Evolutionary conservation across 2,888 invertebrate species (phyloP).

Genomic region (Tipula helvola): DNA sequence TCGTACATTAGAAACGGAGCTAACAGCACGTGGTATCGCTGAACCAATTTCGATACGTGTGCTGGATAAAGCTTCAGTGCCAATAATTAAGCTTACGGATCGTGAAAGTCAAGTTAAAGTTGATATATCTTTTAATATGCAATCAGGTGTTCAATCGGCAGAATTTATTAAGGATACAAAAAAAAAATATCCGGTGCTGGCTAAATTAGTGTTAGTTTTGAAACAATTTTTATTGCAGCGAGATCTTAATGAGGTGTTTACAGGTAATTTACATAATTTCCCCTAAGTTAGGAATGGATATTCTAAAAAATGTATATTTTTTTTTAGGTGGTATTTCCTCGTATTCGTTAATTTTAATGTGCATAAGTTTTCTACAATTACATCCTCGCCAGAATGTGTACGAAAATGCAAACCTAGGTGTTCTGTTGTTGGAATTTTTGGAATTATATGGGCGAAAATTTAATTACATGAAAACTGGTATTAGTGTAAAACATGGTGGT

Average conservation of each 20-base stretch:
- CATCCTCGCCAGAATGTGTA: slow-evolving; percentile 74
- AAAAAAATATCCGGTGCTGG: slow-evolving; percentile 75
- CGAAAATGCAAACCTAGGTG: slow-evolving; percentile 71
- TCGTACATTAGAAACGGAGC: slow-evolving; percentile 79
- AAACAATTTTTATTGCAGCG: slow-evolving; percentile 97
- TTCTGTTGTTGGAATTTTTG: slow-evolving; percentile 90
- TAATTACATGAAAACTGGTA: slow-evolving; percentile 89
- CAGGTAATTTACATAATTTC: slow-evolving; percentile 37
- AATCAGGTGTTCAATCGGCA: slow-evolving; percentile 92
- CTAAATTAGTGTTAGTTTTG: slow-evolving; percentile 90
- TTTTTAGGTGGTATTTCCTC: slow-evolving; percentile 81
- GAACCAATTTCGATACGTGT: slow-evolving; percentile 86
- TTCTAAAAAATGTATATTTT: background rate
- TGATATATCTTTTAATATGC: slow-evolving; percentile 99
- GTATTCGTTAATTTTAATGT: slow-evolving; percentile 96
- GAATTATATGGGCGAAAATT: slow-evolving; percentile 95
- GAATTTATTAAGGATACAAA: slow-evolving; percentile 89
- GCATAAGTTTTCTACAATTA: slow-evolving; percentile 90
- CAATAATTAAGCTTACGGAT: slow-evolving; percentile 95
- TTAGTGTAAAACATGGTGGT: slow-evolving; percentile 86
- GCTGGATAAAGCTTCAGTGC: slow-evolving; percentile 94
- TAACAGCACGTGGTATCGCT: slow-evolving; percentile 80
- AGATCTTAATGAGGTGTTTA: slow-evolving; percentile 98
- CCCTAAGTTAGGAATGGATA: background rate
- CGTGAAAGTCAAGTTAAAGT: slow-evolving; percentile 70